Percentiles rank a stretch among this genome's conserved stretches.
Evolutionary conservation across 1,140 invertebrate genomes (phyloP).

Genomic region (Aethina tumida): DNA sequence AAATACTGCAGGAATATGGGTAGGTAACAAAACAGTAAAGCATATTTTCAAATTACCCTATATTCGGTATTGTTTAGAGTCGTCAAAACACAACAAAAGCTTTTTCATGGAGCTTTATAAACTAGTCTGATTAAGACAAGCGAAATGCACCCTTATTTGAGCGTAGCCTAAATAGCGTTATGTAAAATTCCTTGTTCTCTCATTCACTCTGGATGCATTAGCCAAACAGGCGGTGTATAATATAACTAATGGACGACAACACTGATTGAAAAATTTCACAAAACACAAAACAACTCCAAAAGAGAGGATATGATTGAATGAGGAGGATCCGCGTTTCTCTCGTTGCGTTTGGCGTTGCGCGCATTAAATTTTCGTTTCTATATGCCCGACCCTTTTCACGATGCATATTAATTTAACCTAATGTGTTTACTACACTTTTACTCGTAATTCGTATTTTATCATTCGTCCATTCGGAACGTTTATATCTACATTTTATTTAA

Average conservation of each 20-base stretch:
- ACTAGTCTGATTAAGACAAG: conserved; percentile 34
- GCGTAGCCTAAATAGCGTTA: conserved; percentile 20
- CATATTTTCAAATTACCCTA: conserved; percentile 27
- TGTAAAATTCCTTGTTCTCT: conserved; percentile 27
- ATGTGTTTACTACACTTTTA: no score
- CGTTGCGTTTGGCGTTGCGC: no score
- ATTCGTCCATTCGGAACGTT: no score
- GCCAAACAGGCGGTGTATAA: conserved; percentile 27
- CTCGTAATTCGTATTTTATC: no score
- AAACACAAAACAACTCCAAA: conserved; percentile 26
- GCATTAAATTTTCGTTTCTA: no score
- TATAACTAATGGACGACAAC: conserved; percentile 32
- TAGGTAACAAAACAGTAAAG: conserved; percentile 6
- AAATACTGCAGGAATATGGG: conserved; percentile 1
- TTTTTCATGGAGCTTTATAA: conserved; percentile 29
- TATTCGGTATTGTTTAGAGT: conserved; percentile 29
- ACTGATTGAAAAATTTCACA: conserved; percentile 32
- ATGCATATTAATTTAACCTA: no score
- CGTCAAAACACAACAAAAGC: conserved; percentile 32
- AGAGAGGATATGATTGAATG: conserved; percentile 27
- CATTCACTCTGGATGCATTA: conserved; percentile 26
- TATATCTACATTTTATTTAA: no score
- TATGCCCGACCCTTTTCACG: no score
- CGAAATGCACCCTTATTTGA: conserved; percentile 16
- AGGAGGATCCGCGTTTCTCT: no score